Evolutionary conservation across 2,888 invertebrate species (phyloP).

Genomic region (Drosophila paranaensis): DNA sequence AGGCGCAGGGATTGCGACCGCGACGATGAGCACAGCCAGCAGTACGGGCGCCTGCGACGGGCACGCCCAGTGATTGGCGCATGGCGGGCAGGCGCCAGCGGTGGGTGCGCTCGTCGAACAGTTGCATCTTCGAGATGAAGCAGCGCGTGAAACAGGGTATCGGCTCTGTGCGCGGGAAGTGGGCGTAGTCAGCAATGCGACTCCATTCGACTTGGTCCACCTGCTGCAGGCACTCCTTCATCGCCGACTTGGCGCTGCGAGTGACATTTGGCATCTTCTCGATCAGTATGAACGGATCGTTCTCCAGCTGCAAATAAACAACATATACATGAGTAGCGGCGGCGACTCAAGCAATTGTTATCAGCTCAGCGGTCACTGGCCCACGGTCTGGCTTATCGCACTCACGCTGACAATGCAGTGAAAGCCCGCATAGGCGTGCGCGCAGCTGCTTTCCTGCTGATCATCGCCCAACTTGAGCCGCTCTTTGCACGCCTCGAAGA

Average conservation of each 20-base stretch:
- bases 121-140: slow-evolving; percentile 67
- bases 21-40: slow-evolving; percentile 51
- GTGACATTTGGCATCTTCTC: slow-evolving; percentile 70
- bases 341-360: slow-evolving; percentile 5
- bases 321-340: not conserved
- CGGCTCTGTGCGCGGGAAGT: slow-evolving; percentile 73
- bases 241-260: slow-evolving; percentile 66
- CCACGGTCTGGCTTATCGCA: slow-evolving; percentile 30
- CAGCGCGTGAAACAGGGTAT: slow-evolving; percentile 81
- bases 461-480: slow-evolving; percentile 48
- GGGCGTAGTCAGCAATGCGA: slow-evolving; percentile 57
- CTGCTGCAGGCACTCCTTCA: slow-evolving; percentile 77
- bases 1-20: slow-evolving; percentile 49
- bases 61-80: slow-evolving; percentile 66
- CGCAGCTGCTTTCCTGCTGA: slow-evolving; percentile 57
- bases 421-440: slow-evolving; percentile 78
- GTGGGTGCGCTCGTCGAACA: slow-evolving; percentile 66
- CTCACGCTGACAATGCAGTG: slow-evolving; percentile 80
- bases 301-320: slow-evolving; percentile 68
- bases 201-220: slow-evolving; percentile 71
- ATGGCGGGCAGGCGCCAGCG: slow-evolving; percentile 72
- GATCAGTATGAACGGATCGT: slow-evolving; percentile 79
- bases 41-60: slow-evolving; percentile 40
- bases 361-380: slow-evolving; percentile 53
- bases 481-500: slow-evolving; percentile 70